phyloP scores from a whole-genome alignment of 2,888 invertebrate genomes.

The Sarcophaga caerulescens region DNA sequence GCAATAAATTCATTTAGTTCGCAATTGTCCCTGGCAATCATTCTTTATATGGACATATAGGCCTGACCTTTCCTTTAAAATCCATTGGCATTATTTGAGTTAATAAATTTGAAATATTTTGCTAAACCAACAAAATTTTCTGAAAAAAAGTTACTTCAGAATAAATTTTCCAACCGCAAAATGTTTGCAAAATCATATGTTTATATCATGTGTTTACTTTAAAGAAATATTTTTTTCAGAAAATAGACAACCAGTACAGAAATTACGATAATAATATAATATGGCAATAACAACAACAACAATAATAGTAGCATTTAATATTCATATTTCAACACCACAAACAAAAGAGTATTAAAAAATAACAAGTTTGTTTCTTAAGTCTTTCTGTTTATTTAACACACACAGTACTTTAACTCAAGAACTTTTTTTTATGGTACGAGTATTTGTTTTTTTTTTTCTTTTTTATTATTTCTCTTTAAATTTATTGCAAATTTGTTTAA shows the following conservation, averaged over 20 bases:
- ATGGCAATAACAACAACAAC: background rate
- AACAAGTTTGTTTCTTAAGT: conserved; percentile 65
- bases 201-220: too few relatives aligned
- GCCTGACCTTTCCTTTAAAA: too few relatives aligned
- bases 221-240: too few relatives aligned
- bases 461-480: conserved; percentile 1
- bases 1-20: too few relatives aligned
- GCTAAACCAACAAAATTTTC: background rate
- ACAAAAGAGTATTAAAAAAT: conserved; percentile 38
- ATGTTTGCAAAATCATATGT: background rate
- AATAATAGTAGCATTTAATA: conserved; percentile 1
- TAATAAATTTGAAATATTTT: background rate
- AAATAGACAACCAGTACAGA: conserved; percentile 4
- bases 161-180: conserved; percentile 1
- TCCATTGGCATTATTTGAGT: too few relatives aligned
- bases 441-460: background rate
- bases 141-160: background rate
- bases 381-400: conserved; percentile 40
- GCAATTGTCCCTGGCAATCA: too few relatives aligned
- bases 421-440: conserved; percentile 4
- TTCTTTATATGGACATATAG: too few relatives aligned
- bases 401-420: conserved; percentile 36
- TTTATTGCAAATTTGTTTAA: conserved; percentile 44
- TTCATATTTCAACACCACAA: conserved; percentile 13
- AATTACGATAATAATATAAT: conserved; percentile 7